Evolutionary conservation across 2,797 vertebrate species (phyloP), one percentile per base, ranked within the genome.

Genomic region (Euphonia xanthogaster): DNA sequence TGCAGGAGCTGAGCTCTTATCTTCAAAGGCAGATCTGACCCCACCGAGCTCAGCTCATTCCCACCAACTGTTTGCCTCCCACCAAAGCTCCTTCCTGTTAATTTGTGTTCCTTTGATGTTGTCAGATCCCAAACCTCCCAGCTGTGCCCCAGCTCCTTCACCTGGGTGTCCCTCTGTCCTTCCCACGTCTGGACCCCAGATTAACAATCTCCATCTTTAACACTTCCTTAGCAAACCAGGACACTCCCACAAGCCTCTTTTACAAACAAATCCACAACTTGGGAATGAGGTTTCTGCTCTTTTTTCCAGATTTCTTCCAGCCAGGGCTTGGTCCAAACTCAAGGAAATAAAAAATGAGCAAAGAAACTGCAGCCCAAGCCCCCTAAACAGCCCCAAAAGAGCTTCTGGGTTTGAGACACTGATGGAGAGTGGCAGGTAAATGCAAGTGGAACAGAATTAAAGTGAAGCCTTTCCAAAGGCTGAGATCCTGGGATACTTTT

Each of bases 1-100:
- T 68, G 78, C 54, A 17, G 31, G 0, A 23, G 54, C 71, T 61
- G 19, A 82, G 88, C 82, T 65, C 39, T 73, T 11, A 28, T 66
- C 88, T 94, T 90, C 94, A 92, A 93, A 93, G 71, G 72, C 82
- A 28, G 60, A 13, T 55, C 23, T 87, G 84, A 93, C 81, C 95
- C 62, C 48, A 12, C 48, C 2, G 25, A 58, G 45, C 51, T 88
- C 23, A 70, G 63, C 88, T 93, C 63, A 9, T 70, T 82, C 65
- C 82, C 88, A 91, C 77, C 73, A 30, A 79, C 73, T 19, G 21
- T 14, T 67, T 61, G 58, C 50, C 37, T 87, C 71, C 88, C 83
- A 65, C 71, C 71, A 62, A 60, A 79, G 44, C 94, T 74, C 79
- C 75, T 77, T 86, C 68, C 91, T 2, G 1, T 74, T 86, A 54